Percentiles rank a stretch among this genome's conserved stretches.
phyloP scores from a whole-genome alignment of 2,888 invertebrate species.

The Leistus spinibarbis region DNA sequence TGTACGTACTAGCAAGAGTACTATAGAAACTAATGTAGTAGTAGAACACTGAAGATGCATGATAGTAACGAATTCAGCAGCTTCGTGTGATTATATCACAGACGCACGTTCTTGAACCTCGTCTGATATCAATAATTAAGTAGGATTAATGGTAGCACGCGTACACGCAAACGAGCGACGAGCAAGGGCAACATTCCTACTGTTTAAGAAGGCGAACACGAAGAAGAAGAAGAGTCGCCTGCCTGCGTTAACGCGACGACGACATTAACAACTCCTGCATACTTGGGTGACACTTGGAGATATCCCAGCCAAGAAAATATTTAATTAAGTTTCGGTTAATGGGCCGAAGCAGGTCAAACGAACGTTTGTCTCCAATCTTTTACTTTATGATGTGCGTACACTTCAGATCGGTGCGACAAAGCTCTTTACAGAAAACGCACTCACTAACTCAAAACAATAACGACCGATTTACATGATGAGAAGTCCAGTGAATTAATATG shows the following conservation, averaged over 20 bases:
- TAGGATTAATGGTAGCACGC: neutral
- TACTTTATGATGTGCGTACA: too few relatives aligned
- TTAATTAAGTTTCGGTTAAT: slow-evolving; percentile 55
- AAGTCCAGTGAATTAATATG: too few relatives aligned
- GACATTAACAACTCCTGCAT: slow-evolving; percentile 49
- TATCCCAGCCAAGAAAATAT: slow-evolving; percentile 58
- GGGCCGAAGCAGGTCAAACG: slow-evolving; percentile 22
- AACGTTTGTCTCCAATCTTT: slow-evolving; percentile 8
- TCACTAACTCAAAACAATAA: too few relatives aligned
- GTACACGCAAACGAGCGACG: neutral
- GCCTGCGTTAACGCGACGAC: neutral
- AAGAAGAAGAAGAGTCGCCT: neutral
- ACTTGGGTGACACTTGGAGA: slow-evolving; percentile 59
- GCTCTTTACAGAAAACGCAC: too few relatives aligned
- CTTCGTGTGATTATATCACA: neutral
- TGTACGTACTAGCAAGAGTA: too few relatives aligned
- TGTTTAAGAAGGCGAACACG: neutral
- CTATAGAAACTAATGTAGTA: too few relatives aligned
- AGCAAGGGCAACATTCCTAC: neutral
- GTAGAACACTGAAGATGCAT: too few relatives aligned
- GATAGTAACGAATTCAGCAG: too few relatives aligned
- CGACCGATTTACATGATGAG: too few relatives aligned
- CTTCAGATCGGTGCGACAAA: too few relatives aligned
- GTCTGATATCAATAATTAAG: neutral
- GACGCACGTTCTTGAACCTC: neutral